These are phyloP conservation scores for Hycleus phaleratus DNA, from an alignment of 1,140 invertebrate species.

Conservation along the genomic window DNA sequence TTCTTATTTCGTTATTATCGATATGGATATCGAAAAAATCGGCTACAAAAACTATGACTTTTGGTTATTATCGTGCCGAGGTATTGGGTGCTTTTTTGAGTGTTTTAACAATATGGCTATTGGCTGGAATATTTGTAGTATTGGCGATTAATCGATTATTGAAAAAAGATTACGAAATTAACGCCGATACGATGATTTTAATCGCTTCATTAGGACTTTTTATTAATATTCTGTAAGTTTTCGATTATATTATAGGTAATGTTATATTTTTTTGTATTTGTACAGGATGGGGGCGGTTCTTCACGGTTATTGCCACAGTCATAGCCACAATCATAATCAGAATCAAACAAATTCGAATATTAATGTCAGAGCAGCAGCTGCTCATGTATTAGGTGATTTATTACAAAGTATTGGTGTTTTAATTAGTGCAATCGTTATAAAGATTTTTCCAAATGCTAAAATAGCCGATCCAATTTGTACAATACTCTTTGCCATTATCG, in stretches of 20 bases:
- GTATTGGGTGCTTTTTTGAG: slow-evolving; percentile 53
- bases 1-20: slow-evolving; percentile 69
- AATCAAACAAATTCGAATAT: slow-evolving; percentile 55
- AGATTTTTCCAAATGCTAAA: slow-evolving; percentile 60
- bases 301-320: slow-evolving; percentile 52
- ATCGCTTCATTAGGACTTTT: slow-evolving; percentile 74
- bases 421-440: slow-evolving; percentile 34
- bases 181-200: slow-evolving; percentile 78
- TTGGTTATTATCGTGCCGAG: slow-evolving; percentile 68
- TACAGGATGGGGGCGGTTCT: slow-evolving; percentile 59
- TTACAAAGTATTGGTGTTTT: slow-evolving; percentile 59
- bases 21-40: slow-evolving; percentile 59
- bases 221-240: slow-evolving; percentile 72
- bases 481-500: slow-evolving; percentile 77
- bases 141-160: slow-evolving; percentile 69
- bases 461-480: slow-evolving; percentile 86
- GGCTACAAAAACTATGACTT: slow-evolving; percentile 64
- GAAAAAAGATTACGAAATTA: slow-evolving; percentile 65
- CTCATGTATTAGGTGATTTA: slow-evolving; percentile 87
- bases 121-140: slow-evolving; percentile 79
- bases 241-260: background rate
- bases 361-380: slow-evolving; percentile 81
- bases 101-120: slow-evolving; percentile 71
- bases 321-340: slow-evolving; percentile 25
- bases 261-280: background rate